A percentile compares a stretch with the other conserved stretches of the same genome.
Conservation (phyloP, 2,113 vertebrate genomes). For the Theristicus caerulescens region DNA sequence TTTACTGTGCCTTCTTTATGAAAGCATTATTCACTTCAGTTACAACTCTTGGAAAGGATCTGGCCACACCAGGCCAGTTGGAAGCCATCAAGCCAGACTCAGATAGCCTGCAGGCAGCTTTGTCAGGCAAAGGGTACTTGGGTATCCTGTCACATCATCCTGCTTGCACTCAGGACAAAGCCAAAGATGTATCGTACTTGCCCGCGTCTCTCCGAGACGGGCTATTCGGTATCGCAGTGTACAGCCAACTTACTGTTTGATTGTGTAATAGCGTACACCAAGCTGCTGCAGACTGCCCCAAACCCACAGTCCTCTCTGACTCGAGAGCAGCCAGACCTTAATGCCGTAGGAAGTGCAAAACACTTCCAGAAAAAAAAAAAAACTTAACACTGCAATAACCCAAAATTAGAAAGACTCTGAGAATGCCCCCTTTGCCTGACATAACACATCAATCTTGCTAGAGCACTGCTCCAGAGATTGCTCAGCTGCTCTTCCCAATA, state of each 20-base stretch:
- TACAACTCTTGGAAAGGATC: constrained; percentile 3
- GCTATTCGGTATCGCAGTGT: not conserved
- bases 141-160: not conserved
- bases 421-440: not conserved
- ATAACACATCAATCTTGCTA: not conserved
- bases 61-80: not conserved
- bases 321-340: not conserved
- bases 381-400: not conserved
- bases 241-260: not conserved
- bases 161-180: not conserved
- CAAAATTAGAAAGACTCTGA: not conserved
- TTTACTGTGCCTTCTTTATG: constrained; percentile 4
- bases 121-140: not conserved
- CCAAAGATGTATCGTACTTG: not conserved
- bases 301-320: not conserved
- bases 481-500: not conserved
- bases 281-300: not conserved
- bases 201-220: not conserved
- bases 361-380: not conserved
- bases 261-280: not conserved
- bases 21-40: not conserved
- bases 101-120: not conserved
- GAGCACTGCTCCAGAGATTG: not conserved
- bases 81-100: not conserved
- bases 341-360: not conserved